These are phyloP conservation scores for Melanargia galathea DNA, from an alignment of 2,888 invertebrate species.

Conservation along the genomic window DNA sequence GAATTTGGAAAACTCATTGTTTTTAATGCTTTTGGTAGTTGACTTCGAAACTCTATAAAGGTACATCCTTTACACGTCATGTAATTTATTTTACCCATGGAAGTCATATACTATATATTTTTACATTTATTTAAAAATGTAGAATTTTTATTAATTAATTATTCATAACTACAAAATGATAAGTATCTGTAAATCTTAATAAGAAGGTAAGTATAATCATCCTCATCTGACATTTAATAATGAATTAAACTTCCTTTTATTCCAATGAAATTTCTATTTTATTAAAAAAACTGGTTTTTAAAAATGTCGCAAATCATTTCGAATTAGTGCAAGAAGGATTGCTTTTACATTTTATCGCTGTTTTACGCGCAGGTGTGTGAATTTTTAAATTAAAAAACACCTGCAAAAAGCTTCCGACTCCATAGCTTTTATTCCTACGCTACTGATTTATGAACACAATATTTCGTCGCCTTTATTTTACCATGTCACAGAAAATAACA, in stretches of 20 bases:
- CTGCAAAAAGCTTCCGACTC: conserved; percentile 18
- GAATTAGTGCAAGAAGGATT: conserved; percentile 29
- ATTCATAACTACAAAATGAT: too few species aligned
- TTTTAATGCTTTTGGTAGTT: too few species aligned
- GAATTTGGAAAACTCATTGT: not conserved
- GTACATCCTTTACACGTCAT: too few species aligned
- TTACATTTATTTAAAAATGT: too few species aligned
- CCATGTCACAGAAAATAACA: too few species aligned
- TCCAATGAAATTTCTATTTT: conserved; percentile 12
- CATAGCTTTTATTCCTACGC: conserved; percentile 30
- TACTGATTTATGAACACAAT: conserved; percentile 14
- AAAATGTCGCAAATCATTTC: conserved; percentile 33
- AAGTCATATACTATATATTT: too few species aligned
- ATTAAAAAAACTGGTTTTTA: conserved; percentile 26
- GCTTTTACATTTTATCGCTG: conserved; percentile 30
- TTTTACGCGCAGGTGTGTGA: conserved; percentile 30
- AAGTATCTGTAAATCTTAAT: too few species aligned
- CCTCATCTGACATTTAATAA: conserved; percentile 15
- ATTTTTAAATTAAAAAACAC: conserved; percentile 26
- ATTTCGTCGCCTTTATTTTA: not conserved
- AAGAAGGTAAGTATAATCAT: not conserved
- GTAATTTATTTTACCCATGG: too few species aligned
- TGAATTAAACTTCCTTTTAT: conserved; percentile 13
- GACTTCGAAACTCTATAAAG: too few species aligned
- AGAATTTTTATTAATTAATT: too few species aligned